A percentile compares a stretch with the other conserved stretches of the same genome.
These are phyloP conservation scores for Rhodophaea formosa DNA, from an alignment of 2,888 invertebrate genomes.

Conservation along the genomic window DNA sequence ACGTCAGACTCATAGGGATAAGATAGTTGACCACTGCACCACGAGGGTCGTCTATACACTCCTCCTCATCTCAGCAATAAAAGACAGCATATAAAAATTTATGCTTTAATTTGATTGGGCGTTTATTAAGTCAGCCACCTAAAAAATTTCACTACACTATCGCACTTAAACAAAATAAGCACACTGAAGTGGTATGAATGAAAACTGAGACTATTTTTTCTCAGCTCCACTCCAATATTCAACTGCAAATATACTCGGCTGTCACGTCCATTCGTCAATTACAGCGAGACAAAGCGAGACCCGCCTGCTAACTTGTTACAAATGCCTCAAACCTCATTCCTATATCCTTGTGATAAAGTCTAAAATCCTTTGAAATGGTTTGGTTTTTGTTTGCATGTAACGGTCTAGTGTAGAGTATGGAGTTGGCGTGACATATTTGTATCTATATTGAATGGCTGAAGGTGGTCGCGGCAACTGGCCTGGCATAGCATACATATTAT, in stretches of 20 bases:
- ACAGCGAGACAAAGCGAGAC: constrained; percentile 21
- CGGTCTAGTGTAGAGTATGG: not conserved
- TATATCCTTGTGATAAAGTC: not conserved
- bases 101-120: too few relatives aligned
- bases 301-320: not conserved
- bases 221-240: constrained; percentile 14
- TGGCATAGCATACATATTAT: too few relatives aligned
- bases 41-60: too few relatives aligned
- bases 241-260: constrained; percentile 20
- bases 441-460: not conserved
- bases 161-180: too few relatives aligned
- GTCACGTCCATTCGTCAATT: constrained; percentile 24
- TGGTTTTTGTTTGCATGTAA: not conserved
- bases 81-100: too few relatives aligned
- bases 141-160: too few relatives aligned
- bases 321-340: not conserved
- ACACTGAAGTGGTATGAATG: not conserved
- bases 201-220: not conserved
- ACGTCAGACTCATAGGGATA: too few relatives aligned
- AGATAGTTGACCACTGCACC: too few relatives aligned
- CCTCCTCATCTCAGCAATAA: too few relatives aligned
- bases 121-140: too few relatives aligned
- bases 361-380: not conserved
- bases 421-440: not conserved
- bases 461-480: not conserved